phyloP scores from a whole-genome alignment of 2,888 invertebrate species.

The Folsomia candida region DNA sequence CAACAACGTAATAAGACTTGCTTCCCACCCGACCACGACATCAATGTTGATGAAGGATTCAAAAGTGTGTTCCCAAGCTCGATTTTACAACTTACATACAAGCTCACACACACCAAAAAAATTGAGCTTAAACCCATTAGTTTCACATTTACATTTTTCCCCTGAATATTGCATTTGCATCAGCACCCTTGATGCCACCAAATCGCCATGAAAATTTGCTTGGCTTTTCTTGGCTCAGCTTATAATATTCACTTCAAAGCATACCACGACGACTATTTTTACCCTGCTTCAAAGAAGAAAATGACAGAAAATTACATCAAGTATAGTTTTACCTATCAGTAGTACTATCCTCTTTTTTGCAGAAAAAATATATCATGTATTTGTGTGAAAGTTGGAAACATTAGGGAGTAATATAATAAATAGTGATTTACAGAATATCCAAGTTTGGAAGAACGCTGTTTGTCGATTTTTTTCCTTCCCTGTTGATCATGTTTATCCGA shows the following conservation, averaged over 20 bases:
- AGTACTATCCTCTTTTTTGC: too few relatives aligned
- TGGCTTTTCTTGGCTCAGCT: neutral
- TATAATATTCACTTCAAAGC: too few relatives aligned
- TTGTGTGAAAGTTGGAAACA: too few relatives aligned
- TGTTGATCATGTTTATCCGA: neutral
- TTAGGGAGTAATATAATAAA: too few relatives aligned
- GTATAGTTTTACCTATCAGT: too few relatives aligned
- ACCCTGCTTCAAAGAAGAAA: too few relatives aligned
- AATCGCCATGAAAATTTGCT: neutral
- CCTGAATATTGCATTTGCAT: neutral
- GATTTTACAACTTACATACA: neutral
- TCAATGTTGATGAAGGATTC: neutral
- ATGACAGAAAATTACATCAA: too few relatives aligned
- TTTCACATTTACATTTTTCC: neutral
- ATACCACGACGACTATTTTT: too few relatives aligned
- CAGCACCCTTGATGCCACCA: neutral
- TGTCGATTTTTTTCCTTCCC: neutral
- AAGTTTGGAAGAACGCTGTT: too few relatives aligned
- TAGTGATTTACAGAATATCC: too few relatives aligned
- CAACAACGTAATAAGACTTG: neutral
- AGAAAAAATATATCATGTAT: too few relatives aligned
- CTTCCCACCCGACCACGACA: neutral
- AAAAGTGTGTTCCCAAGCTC: neutral
- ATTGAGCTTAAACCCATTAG: neutral
- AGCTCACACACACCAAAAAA: neutral